Percentiles rank a stretch among this genome's conserved stretches.
Evolutionary conservation across 2,113 vertebrate species (phyloP).

Genomic region (Hemichromis elongatus): DNA sequence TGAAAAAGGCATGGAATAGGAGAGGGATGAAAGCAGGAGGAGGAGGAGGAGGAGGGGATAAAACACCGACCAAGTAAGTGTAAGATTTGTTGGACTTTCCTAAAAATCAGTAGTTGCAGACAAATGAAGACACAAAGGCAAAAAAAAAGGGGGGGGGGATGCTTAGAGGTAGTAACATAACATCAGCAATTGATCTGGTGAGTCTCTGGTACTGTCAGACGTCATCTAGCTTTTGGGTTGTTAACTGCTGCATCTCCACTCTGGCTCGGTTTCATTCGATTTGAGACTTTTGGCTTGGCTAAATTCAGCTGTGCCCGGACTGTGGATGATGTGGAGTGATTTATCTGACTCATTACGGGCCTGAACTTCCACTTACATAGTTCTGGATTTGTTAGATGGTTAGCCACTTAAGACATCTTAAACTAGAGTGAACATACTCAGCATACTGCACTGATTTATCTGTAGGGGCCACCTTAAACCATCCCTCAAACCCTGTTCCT

Average conservation of each 20-base stretch:
- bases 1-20: neutral
- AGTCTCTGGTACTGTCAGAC: slow-evolving; percentile 23
- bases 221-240: slow-evolving; percentile 18
- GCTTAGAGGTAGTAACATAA: slow-evolving; percentile 20
- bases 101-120: neutral
- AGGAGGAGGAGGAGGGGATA: neutral
- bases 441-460: neutral
- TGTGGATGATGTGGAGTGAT: slow-evolving; percentile 6
- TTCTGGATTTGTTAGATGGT: neutral
- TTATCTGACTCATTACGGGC: slow-evolving; percentile 41
- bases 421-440: neutral
- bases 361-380: slow-evolving; percentile 19
- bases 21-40: neutral
- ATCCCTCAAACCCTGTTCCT: neutral
- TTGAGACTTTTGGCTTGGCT: slow-evolving; percentile 16
- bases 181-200: slow-evolving; percentile 12
- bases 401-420: neutral
- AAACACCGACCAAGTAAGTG: neutral
- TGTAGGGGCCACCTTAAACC: neutral
- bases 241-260: slow-evolving; percentile 24
- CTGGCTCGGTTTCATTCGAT: slow-evolving; percentile 4
- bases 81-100: slow-evolving; percentile 11
- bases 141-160: neutral
- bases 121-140: neutral
- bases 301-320: slow-evolving; percentile 27